Conservation (phyloP, 2,888 invertebrate species). For the Aradus depressus region DNA sequence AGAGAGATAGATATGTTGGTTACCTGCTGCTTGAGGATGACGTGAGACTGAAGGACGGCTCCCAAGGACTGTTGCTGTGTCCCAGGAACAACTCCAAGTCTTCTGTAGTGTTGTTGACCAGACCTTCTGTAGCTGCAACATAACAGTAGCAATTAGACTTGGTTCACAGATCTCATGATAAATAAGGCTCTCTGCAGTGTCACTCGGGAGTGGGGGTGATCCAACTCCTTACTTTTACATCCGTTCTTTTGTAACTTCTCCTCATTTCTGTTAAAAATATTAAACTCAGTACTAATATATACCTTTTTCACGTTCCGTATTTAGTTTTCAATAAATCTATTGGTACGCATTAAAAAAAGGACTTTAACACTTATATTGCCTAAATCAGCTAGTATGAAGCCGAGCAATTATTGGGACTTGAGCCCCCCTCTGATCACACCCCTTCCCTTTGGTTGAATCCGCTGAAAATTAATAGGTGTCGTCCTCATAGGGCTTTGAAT, state of each 20-base stretch:
- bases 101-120: constrained; percentile 15
- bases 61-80: constrained; percentile 36
- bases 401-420: no score
- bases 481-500: no score
- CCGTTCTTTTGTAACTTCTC: constrained; percentile 2
- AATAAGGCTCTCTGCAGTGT: constrained; percentile 8
- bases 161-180: neutral
- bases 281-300: constrained; percentile 3
- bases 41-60: constrained; percentile 31
- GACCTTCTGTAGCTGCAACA: constrained; percentile 2
- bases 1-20: no score
- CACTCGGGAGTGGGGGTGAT: neutral
- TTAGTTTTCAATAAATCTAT: no score
- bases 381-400: no score
- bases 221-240: neutral
- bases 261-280: constrained; percentile 1
- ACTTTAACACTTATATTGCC: no score
- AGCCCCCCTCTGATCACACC: no score
- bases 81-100: constrained; percentile 33
- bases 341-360: no score
- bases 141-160: neutral
- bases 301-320: constrained; percentile 1
- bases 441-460: no score
- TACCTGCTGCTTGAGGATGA: constrained; percentile 1
- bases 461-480: no score